Evolutionary conservation across 2,888 invertebrate genomes (phyloP), one percentile per base, ranked within the genome.

Genomic region (Caradrina clavipalpis): DNA sequence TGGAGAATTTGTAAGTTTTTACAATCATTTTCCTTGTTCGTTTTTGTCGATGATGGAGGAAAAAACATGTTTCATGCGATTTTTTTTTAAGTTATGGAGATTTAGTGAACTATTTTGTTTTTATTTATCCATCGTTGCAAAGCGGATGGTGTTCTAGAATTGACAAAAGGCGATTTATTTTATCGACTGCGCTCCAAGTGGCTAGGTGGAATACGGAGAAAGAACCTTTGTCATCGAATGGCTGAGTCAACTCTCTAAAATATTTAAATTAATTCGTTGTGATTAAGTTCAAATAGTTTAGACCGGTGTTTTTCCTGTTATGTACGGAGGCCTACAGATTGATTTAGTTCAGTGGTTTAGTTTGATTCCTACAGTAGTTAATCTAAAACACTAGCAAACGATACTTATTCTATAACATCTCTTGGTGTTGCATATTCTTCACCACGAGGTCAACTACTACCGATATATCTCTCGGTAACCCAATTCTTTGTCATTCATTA

Each of bases 1-100:
- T 63, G 94, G 95, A 68, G 82, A 91, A 74, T 93, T 90, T 77
- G 94, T 94, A 89, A 91, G 94, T 93, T 68, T 63, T 45, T 35
- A 26, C 1, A 60, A 42, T 39, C 0, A 56, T 75, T 77, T 77
- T 72, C 67, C 67, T 81, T 63, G 50, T 73, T 68, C 70, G 15
- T 51, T 61, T 62, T 55, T 67, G 22, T 50, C n/a, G 54, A 39
- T 21, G 31, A 19, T 17, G 22, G 7, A 45, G 19, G 17, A 39
- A 69, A 57, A 8, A 22, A 39, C 35, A 39, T 22, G 35, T 47
- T 56, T 55, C 1, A 15, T 11, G 13, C 19, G 13, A 26, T 1
- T 26, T 31, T 21, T 59, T 65, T 42, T 21, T 26, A 31, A 72
- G n/a, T 11, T 17, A 8, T 15, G 22, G 1, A n/a, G n/a, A n/a